Evolutionary conservation across 2,888 invertebrate genomes (phyloP).

Genomic region (Callyntrura guangdongensis): DNA sequence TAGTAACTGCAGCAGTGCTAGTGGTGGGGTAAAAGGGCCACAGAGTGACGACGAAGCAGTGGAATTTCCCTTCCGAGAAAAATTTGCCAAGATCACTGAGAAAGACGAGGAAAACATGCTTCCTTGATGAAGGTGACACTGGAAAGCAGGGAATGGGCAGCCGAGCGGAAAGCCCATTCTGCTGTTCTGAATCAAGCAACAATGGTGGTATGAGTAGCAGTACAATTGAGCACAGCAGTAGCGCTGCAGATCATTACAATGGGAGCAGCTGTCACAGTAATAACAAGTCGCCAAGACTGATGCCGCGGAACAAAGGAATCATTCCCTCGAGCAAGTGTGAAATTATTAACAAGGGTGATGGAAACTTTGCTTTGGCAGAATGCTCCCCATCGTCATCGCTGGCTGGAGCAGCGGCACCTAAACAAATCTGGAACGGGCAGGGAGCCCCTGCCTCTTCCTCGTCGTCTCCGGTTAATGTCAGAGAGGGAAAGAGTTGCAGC

Average conservation of each 20-base stretch:
- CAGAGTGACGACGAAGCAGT: conserved; percentile 81
- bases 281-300: conserved; percentile 65
- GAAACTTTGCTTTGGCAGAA: conserved; percentile 60
- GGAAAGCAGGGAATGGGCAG: conserved; percentile 38
- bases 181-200: conserved; percentile 48
- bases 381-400: background rate
- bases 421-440: conserved; percentile 66
- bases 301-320: conserved; percentile 45
- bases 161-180: conserved; percentile 59
- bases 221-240: conserved; percentile 54
- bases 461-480: conserved; percentile 33
- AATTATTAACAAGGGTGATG: conserved; percentile 66
- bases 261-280: conserved; percentile 36
- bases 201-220: conserved; percentile 33
- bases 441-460: conserved; percentile 11
- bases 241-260: background rate
- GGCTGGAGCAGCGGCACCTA: background rate
- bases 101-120: conserved; percentile 84
- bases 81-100: conserved; percentile 84
- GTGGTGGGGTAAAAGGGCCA: conserved; percentile 60
- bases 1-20: conserved; percentile 47
- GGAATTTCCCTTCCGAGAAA: conserved; percentile 84
- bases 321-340: conserved; percentile 58
- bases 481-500: conserved; percentile 41
- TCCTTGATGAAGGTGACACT: conserved; percentile 80